Conservation (phyloP, 2,113 vertebrate genomes). For the Aegotheles bennettii region DNA sequence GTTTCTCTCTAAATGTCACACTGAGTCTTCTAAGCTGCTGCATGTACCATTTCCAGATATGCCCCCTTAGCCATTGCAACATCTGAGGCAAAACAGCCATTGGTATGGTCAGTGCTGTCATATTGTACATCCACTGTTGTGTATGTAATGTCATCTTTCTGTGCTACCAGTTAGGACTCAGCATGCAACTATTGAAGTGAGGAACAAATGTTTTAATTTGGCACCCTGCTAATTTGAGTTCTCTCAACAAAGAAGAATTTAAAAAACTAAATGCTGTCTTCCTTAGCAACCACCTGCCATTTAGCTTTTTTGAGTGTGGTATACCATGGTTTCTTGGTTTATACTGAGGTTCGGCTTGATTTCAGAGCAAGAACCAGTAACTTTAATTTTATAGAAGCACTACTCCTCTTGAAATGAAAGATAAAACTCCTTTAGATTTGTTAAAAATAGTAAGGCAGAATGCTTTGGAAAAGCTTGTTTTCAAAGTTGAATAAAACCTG, state of each 20-base stretch:
- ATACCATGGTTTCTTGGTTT: not conserved
- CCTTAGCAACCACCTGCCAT: not conserved
- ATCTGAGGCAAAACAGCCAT: not conserved
- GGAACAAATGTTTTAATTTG: not conserved
- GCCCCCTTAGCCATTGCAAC: not conserved
- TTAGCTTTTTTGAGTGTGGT: not conserved
- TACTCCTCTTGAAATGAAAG: not conserved
- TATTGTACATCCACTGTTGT: not conserved
- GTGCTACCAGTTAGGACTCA: not conserved
- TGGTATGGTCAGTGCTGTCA: not conserved
- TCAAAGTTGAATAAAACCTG: not conserved
- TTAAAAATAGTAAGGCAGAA: not conserved
- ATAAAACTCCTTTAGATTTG: not conserved
- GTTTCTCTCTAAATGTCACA: not conserved
- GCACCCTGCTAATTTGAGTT: not conserved
- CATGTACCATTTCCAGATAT: fast-evolving
- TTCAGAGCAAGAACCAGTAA: not conserved
- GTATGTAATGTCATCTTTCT: not conserved
- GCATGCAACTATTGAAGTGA: fast-evolving
- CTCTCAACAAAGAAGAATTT: not conserved
- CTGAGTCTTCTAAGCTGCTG: not conserved
- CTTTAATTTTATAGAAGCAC: not conserved
- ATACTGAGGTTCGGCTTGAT: not conserved
- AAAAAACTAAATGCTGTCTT: not conserved
- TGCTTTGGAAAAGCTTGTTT: not conserved